These are phyloP conservation scores for Sebastolobus altivelis DNA, from an alignment of 2,797 vertebrate genomes.

Conservation along the genomic window DNA sequence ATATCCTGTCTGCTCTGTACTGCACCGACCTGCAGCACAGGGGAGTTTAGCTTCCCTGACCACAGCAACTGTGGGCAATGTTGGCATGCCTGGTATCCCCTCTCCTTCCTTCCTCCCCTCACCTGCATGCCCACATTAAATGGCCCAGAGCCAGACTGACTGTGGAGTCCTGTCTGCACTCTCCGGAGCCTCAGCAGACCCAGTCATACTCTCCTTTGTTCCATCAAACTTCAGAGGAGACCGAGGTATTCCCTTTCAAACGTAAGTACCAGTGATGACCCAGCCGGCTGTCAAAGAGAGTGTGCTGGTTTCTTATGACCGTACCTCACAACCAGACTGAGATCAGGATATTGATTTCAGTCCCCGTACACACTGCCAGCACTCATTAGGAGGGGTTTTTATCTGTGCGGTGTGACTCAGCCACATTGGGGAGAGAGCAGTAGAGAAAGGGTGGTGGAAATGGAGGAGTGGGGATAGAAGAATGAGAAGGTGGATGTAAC, in stretches of 20 bases:
- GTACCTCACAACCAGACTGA: constrained; percentile 30
- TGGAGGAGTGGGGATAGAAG: constrained; percentile 31
- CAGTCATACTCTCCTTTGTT: constrained; percentile 46
- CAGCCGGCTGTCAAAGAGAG: constrained; percentile 46
- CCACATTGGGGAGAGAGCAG: constrained; percentile 29
- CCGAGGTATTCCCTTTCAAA: constrained; percentile 60
- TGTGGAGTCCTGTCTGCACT: constrained; percentile 35
- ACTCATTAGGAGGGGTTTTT: constrained; percentile 45
- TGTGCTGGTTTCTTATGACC: constrained; percentile 51
- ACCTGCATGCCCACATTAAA: constrained; percentile 32
- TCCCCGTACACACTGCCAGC: constrained; percentile 34
- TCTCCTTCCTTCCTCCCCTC: not conserved
- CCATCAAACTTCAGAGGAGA: constrained; percentile 42
- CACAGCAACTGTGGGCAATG: constrained; percentile 27
- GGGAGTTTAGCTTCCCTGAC: constrained; percentile 18
- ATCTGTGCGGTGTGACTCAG: constrained; percentile 55
- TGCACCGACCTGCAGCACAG: constrained; percentile 13
- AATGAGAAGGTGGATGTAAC: constrained; percentile 44
- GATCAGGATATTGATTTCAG: constrained; percentile 67
- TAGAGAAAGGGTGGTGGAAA: constrained; percentile 18
- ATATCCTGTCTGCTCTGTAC: not conserved
- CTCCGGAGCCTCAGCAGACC: constrained; percentile 23
- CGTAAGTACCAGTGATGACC: constrained; percentile 43
- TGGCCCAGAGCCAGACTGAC: constrained; percentile 29
- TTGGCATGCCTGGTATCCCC: constrained; percentile 5